phyloP scores from a whole-genome alignment of 2,888 invertebrate genomes.

The Drosophila affinis region DNA sequence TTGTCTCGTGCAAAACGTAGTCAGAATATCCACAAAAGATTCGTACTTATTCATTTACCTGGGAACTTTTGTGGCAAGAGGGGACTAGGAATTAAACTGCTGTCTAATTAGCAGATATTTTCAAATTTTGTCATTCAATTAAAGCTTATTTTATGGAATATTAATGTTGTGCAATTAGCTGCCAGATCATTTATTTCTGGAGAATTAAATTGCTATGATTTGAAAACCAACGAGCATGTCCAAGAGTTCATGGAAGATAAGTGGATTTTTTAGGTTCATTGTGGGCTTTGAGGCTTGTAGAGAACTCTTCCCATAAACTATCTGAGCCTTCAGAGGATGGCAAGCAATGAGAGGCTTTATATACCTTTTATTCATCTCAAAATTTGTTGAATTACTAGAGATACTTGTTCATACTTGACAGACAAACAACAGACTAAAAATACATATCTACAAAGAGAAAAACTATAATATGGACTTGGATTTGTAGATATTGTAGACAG shows the following conservation, averaged over 20 bases:
- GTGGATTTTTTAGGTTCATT: too few relatives aligned
- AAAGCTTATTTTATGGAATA: background rate
- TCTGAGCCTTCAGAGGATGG: background rate
- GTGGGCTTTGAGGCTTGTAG: too few relatives aligned
- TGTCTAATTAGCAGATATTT: background rate
- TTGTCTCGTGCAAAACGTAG: constrained; percentile 19
- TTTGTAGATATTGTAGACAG: too few relatives aligned
- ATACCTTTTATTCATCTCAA: background rate
- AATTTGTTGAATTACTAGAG: background rate
- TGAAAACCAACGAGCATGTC: too few relatives aligned
- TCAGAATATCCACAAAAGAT: background rate
- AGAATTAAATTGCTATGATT: too few relatives aligned
- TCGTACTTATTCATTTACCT: background rate
- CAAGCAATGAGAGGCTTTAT: too few relatives aligned
- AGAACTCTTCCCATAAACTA: background rate
- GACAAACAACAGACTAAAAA: too few relatives aligned
- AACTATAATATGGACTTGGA: too few relatives aligned
- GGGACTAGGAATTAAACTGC: background rate
- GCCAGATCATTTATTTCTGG: too few relatives aligned
- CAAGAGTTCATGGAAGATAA: too few relatives aligned
- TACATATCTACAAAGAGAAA: too few relatives aligned
- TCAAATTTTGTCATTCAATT: background rate
- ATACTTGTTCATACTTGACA: background rate
- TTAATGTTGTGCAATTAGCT: background rate
- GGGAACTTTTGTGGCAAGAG: background rate